Conservation (phyloP, 2,888 invertebrate species). For the Notodonta dromedarius region DNA sequence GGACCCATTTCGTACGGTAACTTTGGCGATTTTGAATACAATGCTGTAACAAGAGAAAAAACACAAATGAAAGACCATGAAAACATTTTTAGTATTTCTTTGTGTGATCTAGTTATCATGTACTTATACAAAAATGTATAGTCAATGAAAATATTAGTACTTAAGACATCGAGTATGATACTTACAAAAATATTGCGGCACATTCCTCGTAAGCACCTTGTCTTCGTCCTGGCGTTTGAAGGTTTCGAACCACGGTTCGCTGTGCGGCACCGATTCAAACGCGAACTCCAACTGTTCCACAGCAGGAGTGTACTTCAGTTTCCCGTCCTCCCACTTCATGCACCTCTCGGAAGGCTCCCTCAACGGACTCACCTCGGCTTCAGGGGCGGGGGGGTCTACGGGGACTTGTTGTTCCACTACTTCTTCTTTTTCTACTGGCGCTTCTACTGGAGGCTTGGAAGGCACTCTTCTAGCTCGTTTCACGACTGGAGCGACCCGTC, state of each 20-base stretch:
- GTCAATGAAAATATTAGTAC: background rate
- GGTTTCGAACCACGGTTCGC: constrained; percentile 92
- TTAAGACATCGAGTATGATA: constrained; percentile 19
- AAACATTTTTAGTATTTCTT: too few species aligned
- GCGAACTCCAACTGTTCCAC: constrained; percentile 88
- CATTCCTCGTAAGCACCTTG: constrained; percentile 85
- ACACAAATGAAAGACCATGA: background rate
- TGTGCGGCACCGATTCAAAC: constrained; percentile 89
- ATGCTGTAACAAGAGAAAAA: constrained; percentile 65
- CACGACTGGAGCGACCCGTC: constrained; percentile 47
- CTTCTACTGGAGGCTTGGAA: constrained; percentile 25
- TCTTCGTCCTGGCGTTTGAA: constrained; percentile 91
- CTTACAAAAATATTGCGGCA: constrained; percentile 84
- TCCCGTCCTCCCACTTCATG: constrained; percentile 79
- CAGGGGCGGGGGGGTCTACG: constrained; percentile 31
- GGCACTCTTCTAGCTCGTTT: constrained; percentile 50
- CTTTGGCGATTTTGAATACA: constrained; percentile 85
- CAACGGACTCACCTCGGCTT: constrained; percentile 52
- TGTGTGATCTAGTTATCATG: too few species aligned
- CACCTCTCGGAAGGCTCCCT: constrained; percentile 65
- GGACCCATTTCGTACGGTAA: constrained; percentile 91
- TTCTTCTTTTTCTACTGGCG: constrained; percentile 32
- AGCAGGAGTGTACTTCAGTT: constrained; percentile 73
- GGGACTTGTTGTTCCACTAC: constrained; percentile 27
- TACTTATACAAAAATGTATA: too few species aligned